Percentiles rank a stretch among this genome's conserved stretches.
Evolutionary conservation across 53 echinoderm and acorn worm species (phyloP).

Genomic region (Luidia sarsii): DNA sequence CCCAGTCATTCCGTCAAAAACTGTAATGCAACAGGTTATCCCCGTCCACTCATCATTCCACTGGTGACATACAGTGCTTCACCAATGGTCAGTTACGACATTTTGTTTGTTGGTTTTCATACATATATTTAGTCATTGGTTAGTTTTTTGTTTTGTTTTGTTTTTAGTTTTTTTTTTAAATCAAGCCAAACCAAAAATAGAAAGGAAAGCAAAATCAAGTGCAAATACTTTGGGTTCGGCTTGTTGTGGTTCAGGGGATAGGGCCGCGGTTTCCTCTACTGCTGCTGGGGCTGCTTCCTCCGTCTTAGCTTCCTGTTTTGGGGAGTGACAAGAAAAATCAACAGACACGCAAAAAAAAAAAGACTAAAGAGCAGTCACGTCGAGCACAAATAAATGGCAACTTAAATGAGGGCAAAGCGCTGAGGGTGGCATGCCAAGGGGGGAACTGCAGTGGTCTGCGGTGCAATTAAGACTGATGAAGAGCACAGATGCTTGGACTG

Average conservation of each 20-base stretch:
- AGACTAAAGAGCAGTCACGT: neutral
- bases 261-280: slow-evolving; percentile 21
- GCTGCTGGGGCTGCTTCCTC: neutral
- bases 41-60: no score
- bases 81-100: no score
- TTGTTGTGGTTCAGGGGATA: slow-evolving; percentile 22
- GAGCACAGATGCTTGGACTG: neutral
- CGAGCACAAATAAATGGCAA: neutral
- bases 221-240: slow-evolving; percentile 2
- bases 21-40: no score
- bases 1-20: no score
- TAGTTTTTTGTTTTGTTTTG: neutral
- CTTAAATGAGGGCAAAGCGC: neutral
- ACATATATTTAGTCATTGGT: no score
- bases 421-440: no score
- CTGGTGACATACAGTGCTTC: no score
- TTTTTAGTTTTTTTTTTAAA: neutral
- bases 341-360: neutral
- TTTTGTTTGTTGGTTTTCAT: no score
- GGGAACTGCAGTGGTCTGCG: neutral
- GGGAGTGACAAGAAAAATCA: slow-evolving; percentile 1
- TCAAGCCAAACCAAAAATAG: neutral
- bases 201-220: slow-evolving; percentile 8
- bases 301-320: slow-evolving; percentile 25
- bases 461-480: neutral